Percentiles rank a stretch among this genome's conserved stretches.
phyloP scores from a whole-genome alignment of 2,888 invertebrate genomes.

The Apantesis nais region DNA sequence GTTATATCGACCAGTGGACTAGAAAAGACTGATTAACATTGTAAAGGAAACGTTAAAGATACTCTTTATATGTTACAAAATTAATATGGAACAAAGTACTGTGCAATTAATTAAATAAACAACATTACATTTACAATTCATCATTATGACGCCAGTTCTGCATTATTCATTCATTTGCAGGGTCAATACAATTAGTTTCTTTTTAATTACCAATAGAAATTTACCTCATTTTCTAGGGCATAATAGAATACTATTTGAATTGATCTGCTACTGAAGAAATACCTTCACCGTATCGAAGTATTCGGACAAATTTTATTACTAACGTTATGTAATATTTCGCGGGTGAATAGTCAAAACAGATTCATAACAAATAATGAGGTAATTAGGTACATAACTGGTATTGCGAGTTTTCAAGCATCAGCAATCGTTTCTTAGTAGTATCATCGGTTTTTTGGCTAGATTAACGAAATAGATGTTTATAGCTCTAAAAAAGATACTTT shows the following conservation, averaged over 20 bases:
- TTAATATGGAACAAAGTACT: not conserved
- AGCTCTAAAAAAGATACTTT: not conserved
- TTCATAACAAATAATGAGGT: not conserved
- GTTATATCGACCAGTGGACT: too few relatives aligned
- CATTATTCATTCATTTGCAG: conserved; percentile 3
- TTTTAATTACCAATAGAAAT: not conserved
- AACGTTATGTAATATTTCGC: not conserved
- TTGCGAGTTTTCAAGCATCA: not conserved
- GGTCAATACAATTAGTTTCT: not conserved
- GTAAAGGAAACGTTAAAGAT: conserved; percentile 12
- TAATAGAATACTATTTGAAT: not conserved
- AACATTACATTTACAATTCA: conserved; percentile 6
- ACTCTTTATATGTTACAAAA: too few relatives aligned
- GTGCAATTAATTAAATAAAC: not conserved
- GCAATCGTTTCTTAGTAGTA: not conserved
- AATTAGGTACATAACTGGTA: not conserved
- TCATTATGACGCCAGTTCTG: not conserved
- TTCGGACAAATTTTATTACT: not conserved
- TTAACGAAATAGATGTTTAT: not conserved
- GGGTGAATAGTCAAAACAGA: not conserved
- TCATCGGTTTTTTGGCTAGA: not conserved
- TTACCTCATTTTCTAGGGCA: not conserved
- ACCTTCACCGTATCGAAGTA: not conserved
- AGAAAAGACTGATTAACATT: not conserved
- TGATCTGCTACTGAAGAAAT: not conserved